These are phyloP conservation scores for Reinhardtius hippoglossoides DNA, from an alignment of 2,113 vertebrate genomes.

Conservation along the genomic window DNA sequence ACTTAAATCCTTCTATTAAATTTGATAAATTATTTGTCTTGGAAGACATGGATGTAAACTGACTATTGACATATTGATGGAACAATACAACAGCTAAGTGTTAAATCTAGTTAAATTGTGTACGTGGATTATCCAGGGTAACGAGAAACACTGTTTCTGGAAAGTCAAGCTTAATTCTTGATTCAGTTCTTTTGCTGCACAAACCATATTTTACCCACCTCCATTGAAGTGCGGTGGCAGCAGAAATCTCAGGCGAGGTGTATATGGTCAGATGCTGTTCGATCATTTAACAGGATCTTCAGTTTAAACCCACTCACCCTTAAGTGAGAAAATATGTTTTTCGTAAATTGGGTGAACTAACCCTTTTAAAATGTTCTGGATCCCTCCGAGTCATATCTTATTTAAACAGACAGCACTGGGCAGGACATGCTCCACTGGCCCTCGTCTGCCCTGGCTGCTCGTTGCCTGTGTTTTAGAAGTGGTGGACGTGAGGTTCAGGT, in stretches of 20 bases:
- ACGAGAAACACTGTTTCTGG: no score
- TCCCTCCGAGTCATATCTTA: conserved; percentile 9
- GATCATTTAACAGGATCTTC: background rate
- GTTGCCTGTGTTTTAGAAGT: conserved; percentile 81
- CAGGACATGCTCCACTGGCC: conserved; percentile 83
- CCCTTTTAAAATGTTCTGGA: conserved; percentile 6
- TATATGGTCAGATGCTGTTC: background rate
- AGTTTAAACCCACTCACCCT: background rate
- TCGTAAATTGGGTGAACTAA: conserved; percentile 8
- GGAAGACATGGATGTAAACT: no score
- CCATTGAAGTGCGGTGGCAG: background rate
- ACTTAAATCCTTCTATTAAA: no score
- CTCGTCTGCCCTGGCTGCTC: conserved; percentile 78
- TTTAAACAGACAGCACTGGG: conserved; percentile 21
- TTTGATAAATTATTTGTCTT: no score
- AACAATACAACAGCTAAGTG: no score
- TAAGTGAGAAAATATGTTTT: conserved; percentile 2
- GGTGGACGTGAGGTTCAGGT: conserved; percentile 76
- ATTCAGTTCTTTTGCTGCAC: no score
- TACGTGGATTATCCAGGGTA: no score
- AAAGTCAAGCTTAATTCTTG: no score
- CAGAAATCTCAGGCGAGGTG: background rate
- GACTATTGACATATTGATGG: no score
- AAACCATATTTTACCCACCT: background rate
- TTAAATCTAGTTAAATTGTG: no score